Evolutionary conservation across 2,113 vertebrate species (phyloP), one percentile per base, ranked within the genome.

Genomic region (Bufo gargarizans): DNA sequence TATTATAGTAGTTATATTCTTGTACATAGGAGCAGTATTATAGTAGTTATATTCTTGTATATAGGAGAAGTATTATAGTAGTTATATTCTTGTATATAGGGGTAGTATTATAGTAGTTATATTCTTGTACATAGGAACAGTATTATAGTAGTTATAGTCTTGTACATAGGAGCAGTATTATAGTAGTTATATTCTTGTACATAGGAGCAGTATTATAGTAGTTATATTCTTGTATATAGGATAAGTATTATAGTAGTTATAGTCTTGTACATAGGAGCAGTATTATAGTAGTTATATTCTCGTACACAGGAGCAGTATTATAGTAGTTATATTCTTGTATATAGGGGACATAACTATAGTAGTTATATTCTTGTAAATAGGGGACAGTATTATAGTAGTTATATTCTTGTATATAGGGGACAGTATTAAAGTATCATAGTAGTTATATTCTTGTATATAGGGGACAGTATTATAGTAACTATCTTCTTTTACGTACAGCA

Each of bases 131-230:
- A 69, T 69, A 33, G 67, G 67, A 3, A 10, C 22, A 33, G 67
- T 69, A 69, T 69, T 69, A 69, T 69, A 69, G 67, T 69, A 69
- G n/a, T 69, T 33, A 69, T 69, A 69, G 33, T 69, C 67, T 69
- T 69, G 67, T 69, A 69, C 10, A 65, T 58, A 58, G 56, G 56
- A 13, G 5, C 56, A 58, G 56, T 58, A 58, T 58, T 58, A 58
- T 58, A 58, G 56, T 58, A 58, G 56, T 58, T 58, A 58, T 58
- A 58, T 58, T 58, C 56, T 58, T 58, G 56, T 58, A 58, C 56
- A 69, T 33, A 33, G n/a, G 67, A 33, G n/a, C n/a, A 17, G n/a
- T 33, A 33, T 69, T 69, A 69, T 69, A 69, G n/a, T 69, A 69
- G n/a, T 69, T 69, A 69, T 69, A 69, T 69, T 69, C 67, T 33